phyloP scores from a whole-genome alignment of 2,888 invertebrate species.

The Lasioglossum lativentre region DNA sequence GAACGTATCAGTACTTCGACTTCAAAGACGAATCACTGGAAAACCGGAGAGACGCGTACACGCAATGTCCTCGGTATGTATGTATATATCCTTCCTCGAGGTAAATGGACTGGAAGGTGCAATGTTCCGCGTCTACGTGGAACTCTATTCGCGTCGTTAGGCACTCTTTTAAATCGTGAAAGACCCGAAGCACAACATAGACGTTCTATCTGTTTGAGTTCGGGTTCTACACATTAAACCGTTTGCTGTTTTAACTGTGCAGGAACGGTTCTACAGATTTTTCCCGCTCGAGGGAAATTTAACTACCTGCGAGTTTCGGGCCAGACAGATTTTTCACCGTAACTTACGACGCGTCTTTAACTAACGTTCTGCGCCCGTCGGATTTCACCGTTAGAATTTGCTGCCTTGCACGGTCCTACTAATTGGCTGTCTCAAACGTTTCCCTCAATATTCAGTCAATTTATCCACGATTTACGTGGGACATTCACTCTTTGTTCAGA shows the following conservation, averaged over 20 bases:
- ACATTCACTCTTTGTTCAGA: neutral
- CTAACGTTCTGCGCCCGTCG: neutral
- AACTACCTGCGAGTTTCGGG: neutral
- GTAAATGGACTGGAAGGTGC: constrained; percentile 56
- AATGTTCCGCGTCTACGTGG: constrained; percentile 44
- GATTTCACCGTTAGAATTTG: neutral
- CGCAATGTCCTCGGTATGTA: constrained; percentile 20
- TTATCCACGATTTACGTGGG: neutral
- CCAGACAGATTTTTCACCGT: neutral
- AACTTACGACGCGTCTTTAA: neutral
- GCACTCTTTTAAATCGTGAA: constrained; percentile 37
- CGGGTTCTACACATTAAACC: neutral
- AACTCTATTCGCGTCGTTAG: constrained; percentile 49
- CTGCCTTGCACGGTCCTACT: neutral
- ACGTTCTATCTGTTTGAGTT: constrained; percentile 37
- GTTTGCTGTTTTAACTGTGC: neutral
- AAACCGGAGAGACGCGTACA: neutral
- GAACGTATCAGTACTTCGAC: neutral
- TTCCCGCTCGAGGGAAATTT: neutral
- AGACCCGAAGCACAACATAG: constrained; percentile 15
- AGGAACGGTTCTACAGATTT: neutral
- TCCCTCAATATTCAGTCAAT: neutral
- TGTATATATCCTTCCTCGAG: neutral
- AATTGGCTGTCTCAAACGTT: neutral
- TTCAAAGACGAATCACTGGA: constrained; percentile 3